Evolutionary conservation across 2,113 vertebrate species (phyloP), one percentile per base, ranked within the genome.

Genomic region (Albula glossodonta): DNA sequence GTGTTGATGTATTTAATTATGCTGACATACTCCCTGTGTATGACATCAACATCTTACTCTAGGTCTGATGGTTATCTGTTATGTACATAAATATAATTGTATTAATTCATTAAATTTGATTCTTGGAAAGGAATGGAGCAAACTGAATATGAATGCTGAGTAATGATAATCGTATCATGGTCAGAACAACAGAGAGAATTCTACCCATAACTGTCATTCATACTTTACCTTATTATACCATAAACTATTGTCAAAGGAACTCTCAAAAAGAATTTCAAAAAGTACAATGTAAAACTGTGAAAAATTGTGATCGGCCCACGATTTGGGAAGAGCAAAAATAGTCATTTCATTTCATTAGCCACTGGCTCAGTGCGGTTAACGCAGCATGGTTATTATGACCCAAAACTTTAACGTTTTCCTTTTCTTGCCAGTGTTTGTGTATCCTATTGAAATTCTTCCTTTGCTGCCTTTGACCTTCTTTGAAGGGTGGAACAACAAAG

Each of bases 391-490:
- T 80, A 17, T n/a, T 80, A 51, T 85, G 84, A 85, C 84, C 78
- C 41, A 63, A 22, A 12, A 50, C 56, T 15, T 2, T 80, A 81
- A 19, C 2, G 51, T 48, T 53, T 81, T 51, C 13, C 80, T 63
- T 77, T 66, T 85, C 60, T 81, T 83, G 82, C 53, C 53, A 85
- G 49, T 52, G 60, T 49, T 15, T 50, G 22, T 4, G 17, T 5
- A 80, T 15, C 79, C 81, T 19, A 49, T 66, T 85, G 84, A 85
- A 85, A 80, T 50, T 85, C 52, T 49, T 85, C 78, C 78, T 85
- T 25, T 85, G 78, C 84, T 80, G 56, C 51, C 51, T 13, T 51
- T 53, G 80, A 82, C 80, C 50, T 86, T 53, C 50, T 86, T 53
- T n/a, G 66, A 82, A 77, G 85, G 80, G 60, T 52, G 66, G 80